phyloP scores from a whole-genome alignment of 2,797 vertebrate genomes.

The Sylvia borin region DNA sequence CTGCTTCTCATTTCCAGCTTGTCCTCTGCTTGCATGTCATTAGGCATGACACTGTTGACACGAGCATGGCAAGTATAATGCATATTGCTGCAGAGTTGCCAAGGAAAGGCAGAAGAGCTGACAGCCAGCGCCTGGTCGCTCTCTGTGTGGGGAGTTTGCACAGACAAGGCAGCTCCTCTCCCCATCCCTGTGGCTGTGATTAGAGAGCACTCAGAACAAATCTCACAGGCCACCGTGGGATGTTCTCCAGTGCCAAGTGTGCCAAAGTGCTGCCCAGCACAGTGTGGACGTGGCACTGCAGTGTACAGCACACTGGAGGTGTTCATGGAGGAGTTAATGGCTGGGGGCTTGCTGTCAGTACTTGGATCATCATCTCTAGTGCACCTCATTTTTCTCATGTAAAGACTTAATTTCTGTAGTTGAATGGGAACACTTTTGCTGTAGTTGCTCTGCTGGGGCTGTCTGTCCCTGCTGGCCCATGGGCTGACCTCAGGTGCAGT shows the following conservation, averaged over 20 bases:
- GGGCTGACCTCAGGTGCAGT: accelerated
- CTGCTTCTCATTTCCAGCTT: slow-evolving; percentile 31
- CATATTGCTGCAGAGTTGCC: not conserved
- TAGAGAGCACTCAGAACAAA: not conserved
- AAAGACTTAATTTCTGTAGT: not conserved
- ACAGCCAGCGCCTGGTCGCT: not conserved
- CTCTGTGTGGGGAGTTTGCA: not conserved
- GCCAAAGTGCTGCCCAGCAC: not conserved
- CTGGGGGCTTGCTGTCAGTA: not conserved
- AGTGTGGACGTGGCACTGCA: not conserved
- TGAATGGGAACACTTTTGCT: not conserved
- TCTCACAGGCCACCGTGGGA: not conserved
- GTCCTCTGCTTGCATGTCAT: slow-evolving; percentile 36
- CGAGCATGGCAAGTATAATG: slow-evolving; percentile 34
- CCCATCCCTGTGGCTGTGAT: not conserved
- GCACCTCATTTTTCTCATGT: not conserved
- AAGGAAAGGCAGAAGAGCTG: slow-evolving; percentile 12
- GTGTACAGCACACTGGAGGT: accelerated
- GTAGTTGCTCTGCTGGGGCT: accelerated
- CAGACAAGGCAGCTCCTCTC: not conserved
- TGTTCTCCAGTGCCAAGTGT: not conserved
- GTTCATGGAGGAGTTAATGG: not conserved
- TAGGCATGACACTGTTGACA: slow-evolving; percentile 1
- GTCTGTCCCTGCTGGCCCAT: accelerated
- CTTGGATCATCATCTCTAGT: not conserved